Evolutionary conservation across 2,888 invertebrate species (phyloP).

Genomic region (Rhagonycha lutea): DNA sequence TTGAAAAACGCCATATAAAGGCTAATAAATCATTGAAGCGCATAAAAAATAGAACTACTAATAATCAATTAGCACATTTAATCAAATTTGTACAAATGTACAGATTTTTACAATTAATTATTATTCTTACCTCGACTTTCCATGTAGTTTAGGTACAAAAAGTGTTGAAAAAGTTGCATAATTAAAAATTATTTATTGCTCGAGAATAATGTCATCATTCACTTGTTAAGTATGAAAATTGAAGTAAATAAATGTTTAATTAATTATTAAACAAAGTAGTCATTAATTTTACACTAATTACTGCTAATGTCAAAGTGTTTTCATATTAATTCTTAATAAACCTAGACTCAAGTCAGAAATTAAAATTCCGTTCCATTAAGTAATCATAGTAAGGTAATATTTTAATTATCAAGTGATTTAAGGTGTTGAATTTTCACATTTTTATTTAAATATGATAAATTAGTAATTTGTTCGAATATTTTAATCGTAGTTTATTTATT

Average conservation of each 20-base stretch:
- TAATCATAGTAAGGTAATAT: background rate
- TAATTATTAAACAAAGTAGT: background rate
- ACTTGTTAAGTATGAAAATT: background rate
- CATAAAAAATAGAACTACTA: constrained; percentile 38
- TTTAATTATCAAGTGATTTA: background rate
- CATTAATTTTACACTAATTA: background rate
- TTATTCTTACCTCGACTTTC: background rate
- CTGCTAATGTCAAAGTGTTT: background rate
- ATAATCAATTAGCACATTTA: constrained; percentile 29
- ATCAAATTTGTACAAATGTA: constrained; percentile 8
- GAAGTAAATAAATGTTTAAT: background rate
- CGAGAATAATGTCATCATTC: background rate
- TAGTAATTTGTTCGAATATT: background rate
- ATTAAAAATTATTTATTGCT: background rate
- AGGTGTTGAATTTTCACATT: background rate
- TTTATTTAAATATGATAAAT: background rate
- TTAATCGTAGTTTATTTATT: background rate
- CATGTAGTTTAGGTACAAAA: background rate
- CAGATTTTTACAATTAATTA: background rate
- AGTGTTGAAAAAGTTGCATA: background rate
- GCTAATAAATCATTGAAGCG: constrained; percentile 41
- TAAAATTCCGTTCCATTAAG: background rate
- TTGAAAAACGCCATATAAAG: constrained; percentile 48
- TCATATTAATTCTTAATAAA: background rate
- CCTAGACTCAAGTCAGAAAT: background rate